These are phyloP conservation scores for Cirrhinus mrigala DNA, from an alignment of 2,797 vertebrate species.

Conservation along the genomic window DNA sequence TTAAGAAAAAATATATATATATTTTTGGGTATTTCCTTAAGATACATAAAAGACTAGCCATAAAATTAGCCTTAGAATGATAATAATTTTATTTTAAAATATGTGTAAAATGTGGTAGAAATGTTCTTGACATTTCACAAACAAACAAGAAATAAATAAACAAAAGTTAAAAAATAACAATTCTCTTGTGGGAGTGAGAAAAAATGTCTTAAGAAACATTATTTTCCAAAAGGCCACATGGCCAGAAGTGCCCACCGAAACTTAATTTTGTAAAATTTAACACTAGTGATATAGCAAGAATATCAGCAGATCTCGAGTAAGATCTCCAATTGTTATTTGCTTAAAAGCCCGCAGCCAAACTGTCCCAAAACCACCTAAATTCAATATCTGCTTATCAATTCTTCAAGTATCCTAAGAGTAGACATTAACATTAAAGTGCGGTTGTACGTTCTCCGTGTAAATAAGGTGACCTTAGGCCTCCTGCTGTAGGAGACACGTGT, in stretches of 20 bases:
- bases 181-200: not conserved
- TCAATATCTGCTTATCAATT: not conserved
- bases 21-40: no score
- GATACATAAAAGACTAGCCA: not conserved
- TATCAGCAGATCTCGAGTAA: not conserved
- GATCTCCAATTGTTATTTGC: not conserved
- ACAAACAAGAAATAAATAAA: not conserved
- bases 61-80: not conserved
- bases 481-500: slow-evolving; percentile 42
- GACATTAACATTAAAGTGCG: not conserved
- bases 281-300: not conserved
- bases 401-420: not conserved
- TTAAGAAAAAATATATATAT: no score
- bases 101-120: not conserved
- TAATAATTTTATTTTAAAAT: not conserved
- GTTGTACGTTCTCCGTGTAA: not conserved
- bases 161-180: not conserved
- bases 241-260: not conserved
- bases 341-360: not conserved
- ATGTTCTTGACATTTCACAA: not conserved
- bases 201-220: not conserved
- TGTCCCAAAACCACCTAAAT: not conserved
- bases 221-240: not conserved
- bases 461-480: slow-evolving; percentile 51
- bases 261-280: not conserved